A percentile compares a stretch with the other conserved stretches of the same genome.
Evolutionary conservation across 2,113 vertebrate genomes (phyloP).

Genomic region (Nannospalax galili): DNA sequence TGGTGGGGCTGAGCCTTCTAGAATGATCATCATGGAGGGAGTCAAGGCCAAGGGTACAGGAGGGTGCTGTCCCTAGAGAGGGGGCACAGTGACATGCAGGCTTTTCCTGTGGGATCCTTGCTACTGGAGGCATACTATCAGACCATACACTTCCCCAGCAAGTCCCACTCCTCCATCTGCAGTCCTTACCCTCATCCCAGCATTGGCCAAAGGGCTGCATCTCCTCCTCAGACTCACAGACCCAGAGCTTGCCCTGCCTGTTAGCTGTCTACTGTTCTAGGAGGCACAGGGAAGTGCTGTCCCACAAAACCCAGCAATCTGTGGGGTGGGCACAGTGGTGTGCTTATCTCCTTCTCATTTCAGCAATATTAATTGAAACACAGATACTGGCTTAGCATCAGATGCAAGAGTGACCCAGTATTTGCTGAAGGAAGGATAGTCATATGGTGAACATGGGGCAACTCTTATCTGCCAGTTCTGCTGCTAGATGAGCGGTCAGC

Average conservation of each 20-base stretch:
- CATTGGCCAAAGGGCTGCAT: too few species aligned
- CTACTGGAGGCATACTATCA: background rate
- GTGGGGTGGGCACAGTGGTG: background rate
- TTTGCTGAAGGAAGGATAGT: background rate
- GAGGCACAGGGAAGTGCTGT: background rate
- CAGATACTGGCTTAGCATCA: too few species aligned
- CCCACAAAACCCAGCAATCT: background rate
- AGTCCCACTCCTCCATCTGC: background rate
- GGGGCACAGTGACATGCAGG: background rate
- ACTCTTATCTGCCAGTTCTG: background rate
- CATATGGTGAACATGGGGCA: constrained; percentile 20
- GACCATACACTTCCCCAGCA: background rate
- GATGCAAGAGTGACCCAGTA: too few species aligned
- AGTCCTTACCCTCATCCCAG: background rate
- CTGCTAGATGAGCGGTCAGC: constrained; percentile 21
- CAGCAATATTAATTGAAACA: background rate
- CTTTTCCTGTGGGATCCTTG: background rate
- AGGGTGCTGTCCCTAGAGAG: background rate
- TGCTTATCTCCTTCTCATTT: background rate
- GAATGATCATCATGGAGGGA: background rate
- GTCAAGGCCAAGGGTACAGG: background rate
- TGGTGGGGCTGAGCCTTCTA: background rate
- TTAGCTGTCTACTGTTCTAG: background rate
- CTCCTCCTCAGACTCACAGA: background rate
- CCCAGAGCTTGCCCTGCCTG: background rate